Evolutionary conservation across 2,888 invertebrate species (phyloP), one percentile per base, ranked within the genome.

Genomic region (Ophion ventricosus): DNA sequence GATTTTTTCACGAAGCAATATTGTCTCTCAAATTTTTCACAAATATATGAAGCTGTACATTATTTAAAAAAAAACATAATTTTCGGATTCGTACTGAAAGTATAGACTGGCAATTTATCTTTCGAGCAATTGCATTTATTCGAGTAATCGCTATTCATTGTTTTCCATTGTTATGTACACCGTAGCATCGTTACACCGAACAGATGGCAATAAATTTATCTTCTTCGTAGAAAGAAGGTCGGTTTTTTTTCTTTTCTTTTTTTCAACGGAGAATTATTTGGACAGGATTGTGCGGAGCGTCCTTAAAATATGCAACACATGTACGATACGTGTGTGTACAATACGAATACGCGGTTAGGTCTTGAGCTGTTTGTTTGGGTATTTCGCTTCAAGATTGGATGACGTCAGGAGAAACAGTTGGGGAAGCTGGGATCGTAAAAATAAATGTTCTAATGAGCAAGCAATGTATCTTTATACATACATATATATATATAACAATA

Each of bases 381-480:
- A 5, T 66, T 20, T 56, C 49, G 29, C 56, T 72, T 20, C 29
- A 35, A 49, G 77, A 43, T 67, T 35, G 63, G 20, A 78, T 80
- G 84, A 84, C 84, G 84, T 84, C 80, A 83, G 56, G 20, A 40
- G 56, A 20, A 73, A 69, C 77, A 67, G 63, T 74, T 67, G 67
- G 72, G 20, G 29, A 76, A 73, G 66, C 67, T 67, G 66, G 59
- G 23, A 61, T 63, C 73, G 80, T 73, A 56, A 63, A 77, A 77
- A 57, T 57, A 29, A 76, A 77, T 54, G n/a, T 20, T 66, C 49
- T 64, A 74, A 77, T 63, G 80, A 84, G 73, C 69, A 43, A 73
- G 35, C 61, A 20, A 77, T 78, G 43, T 35, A 35, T 35, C 54
- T 61, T 66, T 35, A 11, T 40, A 59, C 7, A 76, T 25, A 49